Evolutionary conservation across 2,888 invertebrate species (phyloP), one percentile per base, ranked within the genome.

Genomic region (Spialia ferax): DNA sequence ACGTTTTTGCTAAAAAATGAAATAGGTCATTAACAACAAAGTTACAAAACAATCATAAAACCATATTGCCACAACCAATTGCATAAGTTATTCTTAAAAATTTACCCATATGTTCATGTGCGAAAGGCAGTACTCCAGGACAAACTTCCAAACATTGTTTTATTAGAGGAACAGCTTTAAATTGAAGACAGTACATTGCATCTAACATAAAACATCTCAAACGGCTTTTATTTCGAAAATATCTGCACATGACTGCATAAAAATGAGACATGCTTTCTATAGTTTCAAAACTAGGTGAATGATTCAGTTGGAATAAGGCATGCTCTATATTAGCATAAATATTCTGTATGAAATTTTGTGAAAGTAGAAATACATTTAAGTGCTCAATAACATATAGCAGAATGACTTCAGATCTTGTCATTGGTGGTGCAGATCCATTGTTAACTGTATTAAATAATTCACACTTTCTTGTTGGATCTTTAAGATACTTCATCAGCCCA

Each of bases 171-270:
- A 91, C 77, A 1, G 91, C 82, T 77, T 89, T 93, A 69, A 78
- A 92, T 59, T 88, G 85, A 29, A 92, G 80, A 69, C 92, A 93
- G 72, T 94, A 94, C 89, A 94, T 88, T 2, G 93, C 91, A 75
- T 93, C 91, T 54, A 94, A 71, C 64, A 94, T 81, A 66, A 94
- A 94, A 5, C 85, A 65, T 62, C 89, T 82, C 54, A 94, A 72
- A 2, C 86, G 81, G 69, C 82, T 85, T 69, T 82, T 85, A 57
- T 84, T 77, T 56, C 81, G 77, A 60, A 82, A 84, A 71, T 85
- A 85, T 73, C 87, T 83, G 73, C 94, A 94, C 18, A 91, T 69
- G 11, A 89, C 74, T 7, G 92, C 90, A 79, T 89, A 94, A 68
- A 93, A 89, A 75, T 89, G 89, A 1, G 93, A 82, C 76, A 89